Conservation (phyloP, 2,797 vertebrate genomes). For the Thamnophis elegans region DNA sequence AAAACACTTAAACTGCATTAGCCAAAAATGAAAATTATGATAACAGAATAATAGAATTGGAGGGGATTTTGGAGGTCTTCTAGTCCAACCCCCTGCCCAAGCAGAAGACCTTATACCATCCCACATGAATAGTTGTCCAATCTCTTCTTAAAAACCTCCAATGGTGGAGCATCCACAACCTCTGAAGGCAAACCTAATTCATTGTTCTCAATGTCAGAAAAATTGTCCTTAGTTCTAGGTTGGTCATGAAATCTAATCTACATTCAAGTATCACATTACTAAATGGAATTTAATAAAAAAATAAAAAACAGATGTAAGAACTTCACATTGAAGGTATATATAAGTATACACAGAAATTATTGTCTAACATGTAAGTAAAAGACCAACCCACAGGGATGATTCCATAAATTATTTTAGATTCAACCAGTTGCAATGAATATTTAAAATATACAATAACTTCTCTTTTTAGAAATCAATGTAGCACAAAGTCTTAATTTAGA, state of each 20-base stretch:
- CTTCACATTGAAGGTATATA: not conserved
- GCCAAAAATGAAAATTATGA: not conserved
- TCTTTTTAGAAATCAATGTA: not conserved
- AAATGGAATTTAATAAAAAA: not conserved
- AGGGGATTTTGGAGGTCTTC: not conserved
- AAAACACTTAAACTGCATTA: not conserved
- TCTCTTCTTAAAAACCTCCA: not conserved
- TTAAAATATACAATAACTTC: not conserved
- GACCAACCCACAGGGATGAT: not conserved
- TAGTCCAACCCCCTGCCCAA: not conserved
- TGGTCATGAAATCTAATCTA: not conserved
- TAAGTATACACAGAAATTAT: not conserved
- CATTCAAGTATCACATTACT: not conserved
- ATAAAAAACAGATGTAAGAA: not conserved
- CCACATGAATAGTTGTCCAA: not conserved
- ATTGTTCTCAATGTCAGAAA: not conserved
- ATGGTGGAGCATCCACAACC: not conserved
- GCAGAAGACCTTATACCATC: not conserved
- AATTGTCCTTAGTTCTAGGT: not conserved
- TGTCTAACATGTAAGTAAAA: not conserved
- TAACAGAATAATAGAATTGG: not conserved
- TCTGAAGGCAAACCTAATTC: not conserved
- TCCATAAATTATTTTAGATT: not conserved
- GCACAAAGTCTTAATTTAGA: not conserved
- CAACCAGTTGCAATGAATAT: not conserved